These are phyloP conservation scores for Melanaphis sacchari DNA, from an alignment of 1,140 invertebrate genomes.

Conservation along the genomic window DNA sequence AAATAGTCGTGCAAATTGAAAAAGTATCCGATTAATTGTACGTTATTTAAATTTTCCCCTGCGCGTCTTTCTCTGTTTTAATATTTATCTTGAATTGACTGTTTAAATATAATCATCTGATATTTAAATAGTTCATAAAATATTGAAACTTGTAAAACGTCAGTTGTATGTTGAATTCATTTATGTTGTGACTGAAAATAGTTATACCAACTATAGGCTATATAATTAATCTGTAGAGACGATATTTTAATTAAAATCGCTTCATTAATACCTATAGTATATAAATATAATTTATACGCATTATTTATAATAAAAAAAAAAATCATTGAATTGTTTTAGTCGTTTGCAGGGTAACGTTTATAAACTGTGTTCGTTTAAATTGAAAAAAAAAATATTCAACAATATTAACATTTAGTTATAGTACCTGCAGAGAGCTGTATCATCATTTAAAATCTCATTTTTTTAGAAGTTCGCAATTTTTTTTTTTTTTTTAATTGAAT, in stretches of 20 bases:
- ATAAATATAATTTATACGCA: neutral
- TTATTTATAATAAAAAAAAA: neutral
- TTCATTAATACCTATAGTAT: neutral
- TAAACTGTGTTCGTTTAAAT: neutral
- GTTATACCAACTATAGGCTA: neutral
- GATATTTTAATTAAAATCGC: slow-evolving; percentile 28
- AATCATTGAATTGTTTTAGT: neutral
- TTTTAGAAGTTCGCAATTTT: neutral
- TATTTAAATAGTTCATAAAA: neutral
- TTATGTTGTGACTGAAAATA: neutral
- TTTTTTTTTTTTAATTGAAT: neutral
- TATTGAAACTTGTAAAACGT: neutral
- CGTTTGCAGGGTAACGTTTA: neutral
- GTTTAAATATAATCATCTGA: neutral
- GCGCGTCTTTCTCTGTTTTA: neutral
- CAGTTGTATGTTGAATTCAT: neutral
- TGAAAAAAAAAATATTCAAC: slow-evolving; percentile 9
- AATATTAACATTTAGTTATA: neutral
- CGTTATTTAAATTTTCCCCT: neutral
- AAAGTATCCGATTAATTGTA: neutral
- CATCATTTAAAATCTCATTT: neutral
- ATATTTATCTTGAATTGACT: neutral
- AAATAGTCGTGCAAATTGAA: neutral
- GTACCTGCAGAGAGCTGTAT: neutral
- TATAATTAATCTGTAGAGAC: neutral